Conservation (phyloP, 2,888 invertebrate species). For the Molorchus minor region DNA sequence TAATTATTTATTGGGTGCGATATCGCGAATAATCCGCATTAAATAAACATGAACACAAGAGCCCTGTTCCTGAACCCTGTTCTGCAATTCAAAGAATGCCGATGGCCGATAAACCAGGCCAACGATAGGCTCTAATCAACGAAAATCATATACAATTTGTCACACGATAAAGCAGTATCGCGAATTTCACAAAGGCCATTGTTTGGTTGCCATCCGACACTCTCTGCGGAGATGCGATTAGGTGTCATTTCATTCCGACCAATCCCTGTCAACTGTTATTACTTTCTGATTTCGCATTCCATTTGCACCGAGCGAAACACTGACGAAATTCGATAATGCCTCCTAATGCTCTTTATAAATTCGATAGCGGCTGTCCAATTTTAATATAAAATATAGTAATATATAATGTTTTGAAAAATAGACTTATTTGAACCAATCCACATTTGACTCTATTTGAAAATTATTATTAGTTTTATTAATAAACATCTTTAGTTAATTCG, state of each 20-base stretch:
- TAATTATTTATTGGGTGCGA: too few relatives aligned
- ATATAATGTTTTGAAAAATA: too few relatives aligned
- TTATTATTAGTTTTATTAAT: too few relatives aligned
- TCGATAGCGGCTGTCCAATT: too few relatives aligned
- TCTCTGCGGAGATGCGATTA: constrained; percentile 34
- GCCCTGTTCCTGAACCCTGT: not conserved
- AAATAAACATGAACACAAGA: not conserved
- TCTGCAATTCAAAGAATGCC: constrained; percentile 34
- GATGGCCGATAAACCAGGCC: constrained; percentile 37
- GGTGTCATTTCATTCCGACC: constrained; percentile 47
- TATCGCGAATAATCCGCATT: too few relatives aligned
- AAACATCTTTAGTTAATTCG: too few relatives aligned
- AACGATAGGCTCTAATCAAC: constrained; percentile 35
- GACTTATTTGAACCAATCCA: too few relatives aligned
- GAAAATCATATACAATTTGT: constrained; percentile 51
- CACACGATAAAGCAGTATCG: constrained; percentile 44
- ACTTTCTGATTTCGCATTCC: constrained; percentile 52
- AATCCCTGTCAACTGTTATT: constrained; percentile 51
- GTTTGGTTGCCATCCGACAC: constrained; percentile 33
- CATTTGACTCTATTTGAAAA: too few relatives aligned
- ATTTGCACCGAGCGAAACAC: constrained; percentile 37
- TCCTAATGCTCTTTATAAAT: constrained; percentile 18
- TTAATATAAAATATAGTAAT: too few relatives aligned
- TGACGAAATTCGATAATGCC: constrained; percentile 16
- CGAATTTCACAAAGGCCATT: constrained; percentile 45